Conservation (phyloP, 2,888 invertebrate genomes). For the Mesodorylaimus sp. region DNA sequence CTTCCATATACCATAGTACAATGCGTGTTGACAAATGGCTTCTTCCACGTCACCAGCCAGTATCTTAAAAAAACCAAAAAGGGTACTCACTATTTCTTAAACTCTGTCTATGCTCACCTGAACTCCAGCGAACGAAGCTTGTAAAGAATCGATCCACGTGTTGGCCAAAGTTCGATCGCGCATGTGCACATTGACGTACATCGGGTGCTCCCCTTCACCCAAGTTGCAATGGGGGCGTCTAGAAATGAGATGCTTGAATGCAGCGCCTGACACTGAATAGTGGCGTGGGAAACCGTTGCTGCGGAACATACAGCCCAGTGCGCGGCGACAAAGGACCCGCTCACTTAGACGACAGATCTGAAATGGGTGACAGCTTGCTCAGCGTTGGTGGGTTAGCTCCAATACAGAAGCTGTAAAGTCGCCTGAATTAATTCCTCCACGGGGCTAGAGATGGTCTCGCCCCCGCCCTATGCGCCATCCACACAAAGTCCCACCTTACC, state of each 20-base stretch:
- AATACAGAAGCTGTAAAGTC: too few species aligned
- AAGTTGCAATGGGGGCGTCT: constrained; percentile 40
- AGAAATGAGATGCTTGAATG: too few species aligned
- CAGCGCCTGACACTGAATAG: too few species aligned
- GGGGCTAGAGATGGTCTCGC: too few species aligned
- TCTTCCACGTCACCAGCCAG: constrained; percentile 45
- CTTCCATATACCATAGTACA: constrained; percentile 45
- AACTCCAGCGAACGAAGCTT: constrained; percentile 36
- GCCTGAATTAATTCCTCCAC: too few species aligned
- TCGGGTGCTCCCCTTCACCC: constrained; percentile 42
- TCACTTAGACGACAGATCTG: too few species aligned
- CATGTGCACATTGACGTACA: constrained; percentile 48
- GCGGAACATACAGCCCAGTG: too few species aligned
- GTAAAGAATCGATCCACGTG: constrained; percentile 46
- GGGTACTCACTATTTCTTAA: not conserved
- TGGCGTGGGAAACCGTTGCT: too few species aligned
- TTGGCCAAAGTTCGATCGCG: constrained; percentile 41
- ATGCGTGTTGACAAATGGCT: constrained; percentile 45
- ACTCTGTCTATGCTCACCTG: constrained; percentile 20
- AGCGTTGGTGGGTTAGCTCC: too few species aligned
- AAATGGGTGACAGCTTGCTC: too few species aligned
- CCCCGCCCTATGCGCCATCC: too few species aligned
- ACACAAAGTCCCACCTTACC: constrained; percentile 37
- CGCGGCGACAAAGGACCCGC: too few species aligned
- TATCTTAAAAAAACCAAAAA: constrained; percentile 31